phyloP scores from a whole-genome alignment of 2,113 vertebrate genomes.

The Damaliscus lunatus region DNA sequence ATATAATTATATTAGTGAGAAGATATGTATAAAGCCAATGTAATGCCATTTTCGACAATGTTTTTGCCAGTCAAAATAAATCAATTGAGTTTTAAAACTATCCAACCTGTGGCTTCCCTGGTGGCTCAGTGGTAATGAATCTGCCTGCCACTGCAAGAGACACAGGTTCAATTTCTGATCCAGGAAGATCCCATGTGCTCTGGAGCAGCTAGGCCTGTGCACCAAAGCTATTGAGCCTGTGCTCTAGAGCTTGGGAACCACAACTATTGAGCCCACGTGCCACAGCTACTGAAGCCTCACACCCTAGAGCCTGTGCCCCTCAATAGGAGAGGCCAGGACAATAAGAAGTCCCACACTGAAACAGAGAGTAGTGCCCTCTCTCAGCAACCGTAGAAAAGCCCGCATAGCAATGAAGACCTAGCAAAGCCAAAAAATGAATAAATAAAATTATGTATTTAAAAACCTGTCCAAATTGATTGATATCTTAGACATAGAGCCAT shows the following conservation, averaged over 20 bases:
- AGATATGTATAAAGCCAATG: neutral
- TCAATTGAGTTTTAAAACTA: neutral
- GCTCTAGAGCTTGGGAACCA: neutral
- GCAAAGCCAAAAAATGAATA: neutral
- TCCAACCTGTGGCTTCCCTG: neutral
- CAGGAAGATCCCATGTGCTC: neutral
- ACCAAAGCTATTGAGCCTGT: neutral
- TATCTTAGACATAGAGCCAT: neutral
- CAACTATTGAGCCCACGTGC: neutral
- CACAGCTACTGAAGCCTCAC: neutral
- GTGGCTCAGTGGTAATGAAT: neutral
- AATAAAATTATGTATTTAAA: neutral
- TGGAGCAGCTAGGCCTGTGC: neutral
- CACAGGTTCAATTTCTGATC: neutral
- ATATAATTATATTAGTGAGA: neutral
- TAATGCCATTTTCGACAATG: neutral
- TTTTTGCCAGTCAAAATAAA: slow-evolving; percentile 16
- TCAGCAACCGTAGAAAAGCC: neutral
- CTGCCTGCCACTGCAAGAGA: neutral
- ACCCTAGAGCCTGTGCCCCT: neutral
- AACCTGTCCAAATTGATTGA: neutral
- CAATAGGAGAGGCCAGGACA: neutral
- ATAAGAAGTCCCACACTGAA: neutral
- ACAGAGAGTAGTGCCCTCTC: neutral
- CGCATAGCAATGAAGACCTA: rapidly evolving